Conservation (phyloP, 2,797 vertebrate species). For the Salarias fasciatus region DNA sequence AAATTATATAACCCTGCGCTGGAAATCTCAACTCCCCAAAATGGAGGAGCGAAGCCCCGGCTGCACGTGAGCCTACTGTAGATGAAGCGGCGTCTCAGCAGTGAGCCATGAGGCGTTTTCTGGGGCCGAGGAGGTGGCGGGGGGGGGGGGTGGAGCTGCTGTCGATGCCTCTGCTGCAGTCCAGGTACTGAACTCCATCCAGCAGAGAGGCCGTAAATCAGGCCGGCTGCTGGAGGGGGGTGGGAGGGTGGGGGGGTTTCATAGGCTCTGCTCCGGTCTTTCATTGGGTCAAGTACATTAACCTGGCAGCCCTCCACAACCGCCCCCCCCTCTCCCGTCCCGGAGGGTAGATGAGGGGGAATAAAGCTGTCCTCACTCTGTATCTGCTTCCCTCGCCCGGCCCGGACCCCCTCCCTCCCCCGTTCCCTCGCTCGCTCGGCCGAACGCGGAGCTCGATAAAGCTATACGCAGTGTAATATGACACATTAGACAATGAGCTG, state of each 20-base stretch:
- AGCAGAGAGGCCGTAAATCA: constrained; percentile 77
- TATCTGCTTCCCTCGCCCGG: constrained; percentile 48
- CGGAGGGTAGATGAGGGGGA: constrained; percentile 23
- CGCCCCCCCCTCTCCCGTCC: constrained; percentile 60
- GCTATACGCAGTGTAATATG: constrained; percentile 44
- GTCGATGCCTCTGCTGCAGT: constrained; percentile 42
- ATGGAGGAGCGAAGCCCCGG: constrained; percentile 70
- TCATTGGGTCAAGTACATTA: constrained; percentile 83
- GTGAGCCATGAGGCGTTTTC: constrained; percentile 66
- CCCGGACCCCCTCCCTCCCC: too few relatives aligned
- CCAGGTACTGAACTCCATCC: constrained; percentile 66
- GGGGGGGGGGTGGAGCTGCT: constrained; percentile 38
- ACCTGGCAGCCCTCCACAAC: constrained; percentile 73
- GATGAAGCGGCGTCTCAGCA: constrained; percentile 67
- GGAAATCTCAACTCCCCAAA: constrained; percentile 71
- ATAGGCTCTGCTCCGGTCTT: constrained; percentile 71
- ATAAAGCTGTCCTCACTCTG: constrained; percentile 50
- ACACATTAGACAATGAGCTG: constrained; percentile 39
- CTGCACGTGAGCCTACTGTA: constrained; percentile 74
- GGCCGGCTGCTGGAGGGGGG: constrained; percentile 52
- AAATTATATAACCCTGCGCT: constrained; percentile 60
- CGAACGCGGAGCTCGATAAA: constrained; percentile 51
- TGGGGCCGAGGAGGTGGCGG: constrained; percentile 42
- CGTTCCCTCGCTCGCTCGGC: constrained; percentile 29
- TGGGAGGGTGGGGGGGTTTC: constrained; percentile 71